These are phyloP conservation scores for Pandemis cinnamomeana DNA, from an alignment of 2,888 invertebrate genomes.

Conservation along the genomic window DNA sequence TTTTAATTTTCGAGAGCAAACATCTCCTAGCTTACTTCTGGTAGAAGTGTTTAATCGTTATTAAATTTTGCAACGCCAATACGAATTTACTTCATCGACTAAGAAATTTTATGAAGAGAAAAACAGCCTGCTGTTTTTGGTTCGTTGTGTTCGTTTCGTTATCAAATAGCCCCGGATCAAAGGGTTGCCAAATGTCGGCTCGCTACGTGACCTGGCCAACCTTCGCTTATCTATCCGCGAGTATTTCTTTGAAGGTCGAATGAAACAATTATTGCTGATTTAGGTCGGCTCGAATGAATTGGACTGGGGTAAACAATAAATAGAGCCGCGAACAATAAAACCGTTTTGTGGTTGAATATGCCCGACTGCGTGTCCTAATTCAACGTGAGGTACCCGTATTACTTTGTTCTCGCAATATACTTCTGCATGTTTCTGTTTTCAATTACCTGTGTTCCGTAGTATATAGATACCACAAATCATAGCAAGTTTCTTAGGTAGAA, in stretches of 20 bases:
- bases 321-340: slow-evolving; percentile 16
- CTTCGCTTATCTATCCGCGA: slow-evolving; percentile 46
- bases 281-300: slow-evolving; percentile 18
- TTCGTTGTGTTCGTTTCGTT: slow-evolving; percentile 30
- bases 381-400: neutral
- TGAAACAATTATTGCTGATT: slow-evolving; percentile 31
- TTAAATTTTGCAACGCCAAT: neutral
- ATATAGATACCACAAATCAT: too few species aligned
- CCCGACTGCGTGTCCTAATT: neutral
- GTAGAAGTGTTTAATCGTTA: too few species aligned
- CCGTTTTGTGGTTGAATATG: slow-evolving; percentile 7
- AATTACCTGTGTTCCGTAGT: neutral
- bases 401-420: neutral
- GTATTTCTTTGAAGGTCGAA: slow-evolving; percentile 39
- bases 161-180: slow-evolving; percentile 48
- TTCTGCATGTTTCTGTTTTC: neutral
- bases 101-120: neutral
- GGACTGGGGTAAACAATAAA: slow-evolving; percentile 27
- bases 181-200: slow-evolving; percentile 53
- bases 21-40: too few species aligned
- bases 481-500: too few species aligned
- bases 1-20: too few species aligned
- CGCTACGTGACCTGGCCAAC: slow-evolving; percentile 52
- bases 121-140: slow-evolving; percentile 26
- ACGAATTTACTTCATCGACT: neutral